These are phyloP conservation scores for Mungos mungo DNA, from an alignment of 2,113 vertebrate genomes.

Conservation along the genomic window DNA sequence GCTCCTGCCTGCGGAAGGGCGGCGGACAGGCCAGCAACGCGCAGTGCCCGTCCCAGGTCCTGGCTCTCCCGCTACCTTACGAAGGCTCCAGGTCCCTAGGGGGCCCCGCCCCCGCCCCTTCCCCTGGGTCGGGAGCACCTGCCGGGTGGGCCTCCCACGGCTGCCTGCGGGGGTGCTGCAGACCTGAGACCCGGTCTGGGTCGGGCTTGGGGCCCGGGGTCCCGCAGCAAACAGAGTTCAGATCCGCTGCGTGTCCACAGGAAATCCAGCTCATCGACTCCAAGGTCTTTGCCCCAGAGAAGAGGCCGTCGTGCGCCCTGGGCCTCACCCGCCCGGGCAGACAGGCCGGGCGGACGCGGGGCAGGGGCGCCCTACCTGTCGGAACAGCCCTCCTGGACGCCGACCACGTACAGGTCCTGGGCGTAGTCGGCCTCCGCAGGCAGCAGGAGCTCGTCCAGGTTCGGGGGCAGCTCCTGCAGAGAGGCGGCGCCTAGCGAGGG, in stretches of 20 bases:
- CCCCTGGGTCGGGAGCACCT: neutral
- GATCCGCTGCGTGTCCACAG: accelerated
- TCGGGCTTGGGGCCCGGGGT: neutral
- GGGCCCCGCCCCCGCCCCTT: neutral
- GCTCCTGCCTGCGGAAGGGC: accelerated
- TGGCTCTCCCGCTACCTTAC: neutral
- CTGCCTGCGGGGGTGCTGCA: neutral
- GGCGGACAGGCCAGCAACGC: accelerated
- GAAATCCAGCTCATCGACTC: accelerated
- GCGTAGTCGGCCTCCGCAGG: constrained; percentile 93
- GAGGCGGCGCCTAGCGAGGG: neutral
- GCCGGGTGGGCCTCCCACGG: neutral
- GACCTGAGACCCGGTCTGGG: accelerated
- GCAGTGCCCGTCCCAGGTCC: neutral
- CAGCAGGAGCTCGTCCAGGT: constrained; percentile 94
- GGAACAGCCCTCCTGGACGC: constrained; percentile 97
- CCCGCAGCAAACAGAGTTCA: neutral
- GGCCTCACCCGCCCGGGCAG: accelerated
- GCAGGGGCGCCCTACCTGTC: constrained; percentile 88
- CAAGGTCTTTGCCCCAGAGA: accelerated
- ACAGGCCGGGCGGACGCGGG: accelerated
- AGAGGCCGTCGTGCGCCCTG: accelerated
- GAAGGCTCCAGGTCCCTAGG: too few relatives aligned
- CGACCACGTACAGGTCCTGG: constrained; percentile 96
- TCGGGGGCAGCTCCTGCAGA: constrained; percentile 90